These are phyloP conservation scores for Tethya wilhelma DNA, from an alignment of 37 sponge, comb jelly and placozoan species.

Conservation along the genomic window DNA sequence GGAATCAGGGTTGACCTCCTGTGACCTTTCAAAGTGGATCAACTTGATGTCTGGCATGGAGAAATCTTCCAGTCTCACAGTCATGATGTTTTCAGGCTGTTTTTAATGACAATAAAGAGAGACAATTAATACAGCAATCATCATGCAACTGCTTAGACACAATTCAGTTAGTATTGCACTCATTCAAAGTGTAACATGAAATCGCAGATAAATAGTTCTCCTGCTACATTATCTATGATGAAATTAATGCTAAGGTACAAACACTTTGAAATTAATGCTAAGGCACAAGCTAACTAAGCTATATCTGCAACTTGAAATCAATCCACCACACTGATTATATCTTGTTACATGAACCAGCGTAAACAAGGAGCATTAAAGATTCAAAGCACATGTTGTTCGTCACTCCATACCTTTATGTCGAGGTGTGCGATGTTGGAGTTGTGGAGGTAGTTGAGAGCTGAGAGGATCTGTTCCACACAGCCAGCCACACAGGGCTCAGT, in stretches of 20 bases:
- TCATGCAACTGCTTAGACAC: background rate
- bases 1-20: background rate
- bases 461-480: constrained; percentile 16
- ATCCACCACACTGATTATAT: too few species aligned
- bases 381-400: background rate
- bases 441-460: constrained; percentile 61
- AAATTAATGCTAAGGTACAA: background rate
- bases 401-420: constrained; percentile 38
- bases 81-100: constrained; percentile 60
- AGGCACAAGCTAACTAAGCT: too few species aligned
- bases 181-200: too few species aligned
- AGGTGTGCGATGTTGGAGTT: constrained; percentile 56
- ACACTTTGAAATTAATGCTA: too few species aligned
- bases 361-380: background rate
- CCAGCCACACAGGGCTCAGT: constrained; percentile 3
- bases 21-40: constrained; percentile 51
- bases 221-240: too few species aligned
- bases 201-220: too few species aligned
- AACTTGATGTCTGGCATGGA: constrained; percentile 38
- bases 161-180: too few species aligned
- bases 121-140: too few species aligned
- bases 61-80: background rate
- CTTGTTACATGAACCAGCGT: too few species aligned
- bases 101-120: too few species aligned
- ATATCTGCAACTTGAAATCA: background rate